Evolutionary conservation across 2,888 invertebrate genomes (phyloP).

Genomic region (Hypomecis punctinalis): DNA sequence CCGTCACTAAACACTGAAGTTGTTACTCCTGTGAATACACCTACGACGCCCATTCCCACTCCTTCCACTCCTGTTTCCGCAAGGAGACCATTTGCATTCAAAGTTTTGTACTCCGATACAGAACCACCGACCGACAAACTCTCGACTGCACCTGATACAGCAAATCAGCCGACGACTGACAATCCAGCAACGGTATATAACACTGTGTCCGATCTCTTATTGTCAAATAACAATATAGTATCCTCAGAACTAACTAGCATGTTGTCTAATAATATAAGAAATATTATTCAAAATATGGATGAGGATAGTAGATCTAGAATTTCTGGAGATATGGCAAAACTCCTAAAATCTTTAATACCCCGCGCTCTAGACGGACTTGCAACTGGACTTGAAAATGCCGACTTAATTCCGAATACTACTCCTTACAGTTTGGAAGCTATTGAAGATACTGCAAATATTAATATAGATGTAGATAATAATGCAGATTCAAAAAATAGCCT

Average conservation of each 20-base stretch:
- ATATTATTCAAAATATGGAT: constrained; percentile 77
- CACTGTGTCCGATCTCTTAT: constrained; percentile 79
- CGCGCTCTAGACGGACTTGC: constrained; percentile 73
- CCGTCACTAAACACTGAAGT: constrained; percentile 69
- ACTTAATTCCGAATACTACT: constrained; percentile 71
- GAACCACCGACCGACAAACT: constrained; percentile 74
- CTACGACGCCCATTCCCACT: constrained; percentile 59
- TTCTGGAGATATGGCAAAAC: constrained; percentile 80
- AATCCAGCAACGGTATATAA: constrained; percentile 80
- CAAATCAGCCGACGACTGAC: constrained; percentile 74
- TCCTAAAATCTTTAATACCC: constrained; percentile 81
- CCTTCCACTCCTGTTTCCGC: constrained; percentile 74
- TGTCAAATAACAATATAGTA: constrained; percentile 77
- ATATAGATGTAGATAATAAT: constrained; percentile 58
- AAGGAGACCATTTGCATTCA: constrained; percentile 81
- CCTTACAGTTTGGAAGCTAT: constrained; percentile 82
- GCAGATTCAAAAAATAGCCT: constrained; percentile 59
- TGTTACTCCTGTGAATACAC: constrained; percentile 65
- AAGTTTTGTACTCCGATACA: constrained; percentile 78
- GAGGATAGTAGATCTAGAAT: constrained; percentile 76
- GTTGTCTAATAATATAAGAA: constrained; percentile 79
- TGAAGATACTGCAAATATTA: constrained; percentile 74
- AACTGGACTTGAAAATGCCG: constrained; percentile 66
- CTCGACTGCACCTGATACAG: constrained; percentile 69
- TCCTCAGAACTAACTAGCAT: constrained; percentile 84